Evolutionary conservation across 2,113 vertebrate genomes (phyloP).

Genomic region (Pomatorhinus ruficollis): DNA sequence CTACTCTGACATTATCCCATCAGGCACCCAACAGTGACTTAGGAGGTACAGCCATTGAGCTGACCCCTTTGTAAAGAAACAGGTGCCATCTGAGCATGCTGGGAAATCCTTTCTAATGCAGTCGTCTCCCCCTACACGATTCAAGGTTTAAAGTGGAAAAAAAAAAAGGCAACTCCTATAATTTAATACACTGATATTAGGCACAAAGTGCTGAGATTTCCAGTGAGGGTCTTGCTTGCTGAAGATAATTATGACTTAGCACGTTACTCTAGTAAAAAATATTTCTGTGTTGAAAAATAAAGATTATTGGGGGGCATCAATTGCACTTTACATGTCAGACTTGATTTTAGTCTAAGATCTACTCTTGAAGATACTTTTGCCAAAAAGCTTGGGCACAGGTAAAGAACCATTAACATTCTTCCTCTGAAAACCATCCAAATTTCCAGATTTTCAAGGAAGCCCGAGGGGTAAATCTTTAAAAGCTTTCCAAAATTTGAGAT

Average conservation of each 20-base stretch:
- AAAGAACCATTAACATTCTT: neutral
- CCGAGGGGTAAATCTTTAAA: neutral
- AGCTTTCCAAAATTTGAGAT: neutral
- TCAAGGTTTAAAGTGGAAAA: neutral
- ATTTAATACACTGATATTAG: neutral
- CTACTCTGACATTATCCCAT: conserved; percentile 48
- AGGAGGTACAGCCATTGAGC: conserved; percentile 9
- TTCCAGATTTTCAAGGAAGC: neutral
- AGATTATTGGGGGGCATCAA: neutral
- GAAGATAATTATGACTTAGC: neutral
- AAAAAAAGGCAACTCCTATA: neutral
- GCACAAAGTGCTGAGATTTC: neutral
- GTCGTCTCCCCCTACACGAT: neutral
- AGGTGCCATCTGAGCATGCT: conserved; percentile 15
- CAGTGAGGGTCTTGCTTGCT: neutral
- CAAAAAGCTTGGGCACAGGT: neutral
- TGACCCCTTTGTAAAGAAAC: conserved; percentile 11
- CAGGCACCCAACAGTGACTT: conserved; percentile 31
- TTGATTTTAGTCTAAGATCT: neutral
- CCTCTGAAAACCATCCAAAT: neutral
- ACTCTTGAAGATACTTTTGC: neutral
- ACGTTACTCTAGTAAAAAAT: neutral
- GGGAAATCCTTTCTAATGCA: conserved; percentile 3
- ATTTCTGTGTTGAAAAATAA: neutral
- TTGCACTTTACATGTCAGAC: neutral